These are phyloP conservation scores for Thalassophryne amazonica DNA, from an alignment of 2,797 vertebrate genomes.

Conservation along the genomic window DNA sequence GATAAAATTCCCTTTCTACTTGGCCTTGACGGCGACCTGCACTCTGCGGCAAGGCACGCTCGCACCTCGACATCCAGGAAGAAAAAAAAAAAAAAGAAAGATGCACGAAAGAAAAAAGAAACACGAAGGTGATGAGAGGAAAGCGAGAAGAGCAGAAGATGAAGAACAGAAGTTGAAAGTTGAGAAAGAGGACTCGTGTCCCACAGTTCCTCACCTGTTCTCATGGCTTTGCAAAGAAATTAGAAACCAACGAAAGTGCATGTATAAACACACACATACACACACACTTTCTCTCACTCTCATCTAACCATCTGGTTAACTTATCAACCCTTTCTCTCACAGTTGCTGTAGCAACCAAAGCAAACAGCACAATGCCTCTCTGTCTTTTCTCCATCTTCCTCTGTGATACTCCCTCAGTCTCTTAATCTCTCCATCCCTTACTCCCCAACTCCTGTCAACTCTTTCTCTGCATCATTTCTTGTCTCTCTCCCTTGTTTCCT, in stretches of 20 bases:
- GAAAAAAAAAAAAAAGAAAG: background rate
- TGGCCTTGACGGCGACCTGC: constrained; percentile 63
- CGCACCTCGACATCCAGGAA: constrained; percentile 10
- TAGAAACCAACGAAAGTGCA: constrained; percentile 21
- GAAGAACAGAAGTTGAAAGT: background rate
- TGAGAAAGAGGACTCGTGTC: constrained; percentile 4
- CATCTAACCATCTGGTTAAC: constrained; percentile 73
- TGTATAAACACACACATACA: constrained; percentile 7
- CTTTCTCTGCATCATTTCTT: constrained; percentile 52
- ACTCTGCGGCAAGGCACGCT: constrained; percentile 5
- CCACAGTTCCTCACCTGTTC: constrained; percentile 12
- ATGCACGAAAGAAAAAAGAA: background rate
- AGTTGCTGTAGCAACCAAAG: constrained; percentile 55
- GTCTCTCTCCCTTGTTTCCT: constrained; percentile 6
- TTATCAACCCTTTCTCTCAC: constrained; percentile 57
- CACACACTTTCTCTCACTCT: constrained; percentile 29
- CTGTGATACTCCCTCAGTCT: constrained; percentile 24
- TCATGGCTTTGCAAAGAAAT: constrained; percentile 22
- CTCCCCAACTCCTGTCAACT: constrained; percentile 45
- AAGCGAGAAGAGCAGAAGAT: background rate
- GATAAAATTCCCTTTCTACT: constrained; percentile 70
- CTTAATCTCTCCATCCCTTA: constrained; percentile 45
- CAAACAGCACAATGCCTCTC: constrained; percentile 72
- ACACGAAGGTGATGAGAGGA: background rate
- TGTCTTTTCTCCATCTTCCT: constrained; percentile 52